Base-by-base conservation (phyloP, 2,113 vertebrate species). In the Phoenicopterus ruber region DNA sequence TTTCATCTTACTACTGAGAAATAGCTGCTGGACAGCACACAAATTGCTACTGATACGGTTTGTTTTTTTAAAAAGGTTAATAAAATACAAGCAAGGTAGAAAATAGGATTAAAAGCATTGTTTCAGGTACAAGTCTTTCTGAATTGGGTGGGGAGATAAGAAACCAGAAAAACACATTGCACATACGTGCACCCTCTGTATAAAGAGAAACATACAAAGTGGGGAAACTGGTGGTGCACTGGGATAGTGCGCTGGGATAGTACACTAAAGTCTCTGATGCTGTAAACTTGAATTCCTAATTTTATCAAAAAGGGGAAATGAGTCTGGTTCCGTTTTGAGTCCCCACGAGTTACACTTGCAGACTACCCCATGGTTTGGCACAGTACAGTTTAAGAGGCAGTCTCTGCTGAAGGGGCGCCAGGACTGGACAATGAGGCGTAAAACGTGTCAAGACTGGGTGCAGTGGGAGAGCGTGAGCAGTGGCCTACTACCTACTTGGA, bases 51-150 rank as follows among this genome's bases (percentile, higher is more conserved):
- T 65, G 94, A 74, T 97, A 94, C 61, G 78, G 86, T 59, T 74
- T 83, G 69, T 58, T 50, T 95, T 88, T 91, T 78, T 24, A 73
- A 95, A 95, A 97, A 93, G 71, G 49, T 94, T 96, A 94, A 86
- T 97, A 97, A 97, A 97, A 96, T 96, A 97, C 94, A 93, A 93
- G 95, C 81, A 96, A 96, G 86, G 61, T 96, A 97, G 86, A 96
- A 97, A 97, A 96, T 15, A 94, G 94, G 93, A 95, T 94, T 94
- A 96, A 96, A 96, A 97, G 96, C 92, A 65, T 12, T 90, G 49
- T 72, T 93, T 91, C 91, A 84, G 95, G 73, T 90, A 96, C 74
- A 93, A 95, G 79, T 72, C 85, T 90, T 87, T 94, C 78, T 94
- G 88, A 81, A 88, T 59, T 77, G 90, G 67, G 36, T 73, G 87